Base-by-base conservation (phyloP, 1,140 invertebrate genomes). In the Zophobas morio region DNA sequence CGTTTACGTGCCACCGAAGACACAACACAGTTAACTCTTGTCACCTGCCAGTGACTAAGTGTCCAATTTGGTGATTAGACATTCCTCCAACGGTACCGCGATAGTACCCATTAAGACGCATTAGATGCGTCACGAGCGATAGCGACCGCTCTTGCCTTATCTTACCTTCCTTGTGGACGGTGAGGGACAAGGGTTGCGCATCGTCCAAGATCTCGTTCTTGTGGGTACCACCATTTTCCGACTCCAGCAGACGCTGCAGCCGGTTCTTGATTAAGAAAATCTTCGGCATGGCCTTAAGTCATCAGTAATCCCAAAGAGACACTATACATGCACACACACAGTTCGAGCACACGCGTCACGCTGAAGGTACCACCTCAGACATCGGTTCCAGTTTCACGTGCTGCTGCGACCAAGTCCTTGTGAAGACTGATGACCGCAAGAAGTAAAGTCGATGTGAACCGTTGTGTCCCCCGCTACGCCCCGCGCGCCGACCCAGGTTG, bases 231-330 rank as follows among this genome's bases (percentile, higher is more conserved):
- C 91, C 86, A 85, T 95, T 94, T 86, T 95, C 94, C 47, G 92
- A 91, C 84, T 95, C 94, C 83, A 94, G 87, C 81, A 96, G 86
- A 74, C 92, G 93, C 81, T 94, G 94, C 89, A 96, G 89, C 82
- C 95, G 90, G 85, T 96, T 95, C 87, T 96, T 96, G 82, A 96
- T 95, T 78, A 95, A 86, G 86, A 96, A 96, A 86, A 96, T 96
- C 89, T 96, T 96, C 88, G 95, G 95, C 95, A 96, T 96, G 39
- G 49, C 74, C 57, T 75, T 75, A 60, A 66, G 56, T 66, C 74
- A 76, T 54, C 49, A 42, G 47, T 37, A 75, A 66, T 75, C 56
- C 36, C 56, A 51, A 20, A 75, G 6, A 53, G 5, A 33, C 6
- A 39, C 6, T n/a, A 53, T 32, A 42, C 57, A 74, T 32, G 32